phyloP scores from a whole-genome alignment of 2,888 invertebrate genomes.

The Plagodis pulveraria region DNA sequence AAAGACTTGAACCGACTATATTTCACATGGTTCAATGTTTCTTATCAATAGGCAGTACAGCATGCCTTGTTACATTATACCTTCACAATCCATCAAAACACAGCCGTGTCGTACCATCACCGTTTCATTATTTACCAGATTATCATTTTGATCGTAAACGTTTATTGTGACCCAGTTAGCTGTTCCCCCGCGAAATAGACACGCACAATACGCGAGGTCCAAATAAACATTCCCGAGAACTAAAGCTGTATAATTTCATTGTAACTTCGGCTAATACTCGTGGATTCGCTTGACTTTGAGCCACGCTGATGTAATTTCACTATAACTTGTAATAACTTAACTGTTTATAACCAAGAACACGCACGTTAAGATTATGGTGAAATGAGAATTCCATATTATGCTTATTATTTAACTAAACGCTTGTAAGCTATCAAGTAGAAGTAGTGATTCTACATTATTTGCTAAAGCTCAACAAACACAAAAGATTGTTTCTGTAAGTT shows the following conservation, averaged over 20 bases:
- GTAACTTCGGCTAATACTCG: constrained; percentile 32
- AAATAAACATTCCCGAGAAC: constrained; percentile 28
- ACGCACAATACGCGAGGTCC: constrained; percentile 55
- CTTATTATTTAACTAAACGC: no score
- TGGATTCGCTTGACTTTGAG: constrained; percentile 20
- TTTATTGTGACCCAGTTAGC: constrained; percentile 73
- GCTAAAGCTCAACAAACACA: no score
- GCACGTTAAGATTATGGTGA: constrained; percentile 13
- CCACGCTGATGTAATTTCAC: constrained; percentile 18
- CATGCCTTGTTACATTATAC: constrained; percentile 28
- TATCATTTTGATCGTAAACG: constrained; percentile 72
- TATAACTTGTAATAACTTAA: constrained; percentile 17
- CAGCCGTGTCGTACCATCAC: constrained; percentile 49
- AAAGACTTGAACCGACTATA: no score
- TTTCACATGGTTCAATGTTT: background rate
- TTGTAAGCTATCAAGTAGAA: no score
- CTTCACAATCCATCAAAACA: constrained; percentile 36
- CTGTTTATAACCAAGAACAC: constrained; percentile 25
- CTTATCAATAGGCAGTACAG: constrained; percentile 13
- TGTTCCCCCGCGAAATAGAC: constrained; percentile 53
- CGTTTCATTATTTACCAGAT: constrained; percentile 65
- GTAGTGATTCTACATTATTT: no score
- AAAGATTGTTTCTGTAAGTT: no score
- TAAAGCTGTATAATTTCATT: constrained; percentile 32
- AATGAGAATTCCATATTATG: background rate